phyloP scores from a whole-genome alignment of 1,140 invertebrate genomes.

The Trichonephila clavipes region DNA sequence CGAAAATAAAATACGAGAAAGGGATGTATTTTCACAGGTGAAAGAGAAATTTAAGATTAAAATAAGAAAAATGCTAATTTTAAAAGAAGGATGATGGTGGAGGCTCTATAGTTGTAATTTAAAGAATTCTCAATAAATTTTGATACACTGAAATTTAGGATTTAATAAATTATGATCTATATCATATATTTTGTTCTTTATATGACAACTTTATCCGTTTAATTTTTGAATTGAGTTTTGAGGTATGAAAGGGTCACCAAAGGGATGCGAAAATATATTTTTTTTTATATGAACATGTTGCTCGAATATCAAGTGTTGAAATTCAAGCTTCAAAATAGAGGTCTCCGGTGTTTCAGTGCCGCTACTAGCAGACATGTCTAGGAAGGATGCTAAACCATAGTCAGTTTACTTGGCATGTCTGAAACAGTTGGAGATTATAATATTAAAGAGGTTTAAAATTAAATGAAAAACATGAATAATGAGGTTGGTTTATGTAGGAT shows the following conservation, averaged over 20 bases:
- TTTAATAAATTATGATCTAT: too few species aligned
- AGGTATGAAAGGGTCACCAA: neutral
- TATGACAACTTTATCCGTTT: neutral
- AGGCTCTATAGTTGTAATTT: too few species aligned
- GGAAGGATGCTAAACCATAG: neutral
- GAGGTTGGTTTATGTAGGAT: conserved; percentile 1
- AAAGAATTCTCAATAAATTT: too few species aligned
- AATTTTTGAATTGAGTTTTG: neutral
- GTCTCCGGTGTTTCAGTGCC: neutral
- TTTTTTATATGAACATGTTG: neutral
- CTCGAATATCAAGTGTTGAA: neutral
- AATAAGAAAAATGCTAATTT: too few species aligned
- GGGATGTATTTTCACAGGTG: too few species aligned
- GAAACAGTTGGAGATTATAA: conserved; percentile 4
- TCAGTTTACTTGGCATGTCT: conserved; percentile 14
- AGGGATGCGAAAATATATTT: neutral
- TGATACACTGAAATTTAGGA: too few species aligned
- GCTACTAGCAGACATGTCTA: neutral
- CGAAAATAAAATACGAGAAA: too few species aligned
- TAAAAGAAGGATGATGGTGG: too few species aligned
- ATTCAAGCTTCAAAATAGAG: neutral
- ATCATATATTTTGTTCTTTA: too few species aligned
- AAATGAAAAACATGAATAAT: neutral
- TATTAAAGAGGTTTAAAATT: conserved; percentile 6
- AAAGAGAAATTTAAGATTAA: too few species aligned